phyloP scores from a whole-genome alignment of 2,888 invertebrate species.

The Carterocephalus palaemon region DNA sequence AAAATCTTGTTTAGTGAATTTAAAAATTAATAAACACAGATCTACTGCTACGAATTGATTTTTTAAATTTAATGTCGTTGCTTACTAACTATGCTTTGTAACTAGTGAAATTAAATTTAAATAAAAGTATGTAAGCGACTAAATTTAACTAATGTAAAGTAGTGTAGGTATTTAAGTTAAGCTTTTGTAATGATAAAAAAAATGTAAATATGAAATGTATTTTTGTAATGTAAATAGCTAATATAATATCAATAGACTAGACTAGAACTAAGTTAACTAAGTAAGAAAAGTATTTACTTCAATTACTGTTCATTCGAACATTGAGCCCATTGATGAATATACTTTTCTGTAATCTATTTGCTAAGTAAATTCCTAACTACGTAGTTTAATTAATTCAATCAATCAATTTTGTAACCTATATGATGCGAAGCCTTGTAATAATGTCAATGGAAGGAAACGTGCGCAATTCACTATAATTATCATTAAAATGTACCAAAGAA shows the following conservation, averaged over 20 bases:
- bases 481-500: slow-evolving; percentile 53
- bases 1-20: no score
- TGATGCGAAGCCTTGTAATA: slow-evolving; percentile 47
- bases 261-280: no score
- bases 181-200: neutral
- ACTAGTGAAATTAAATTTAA: neutral
- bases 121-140: slow-evolving; percentile 4
- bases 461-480: slow-evolving; percentile 64
- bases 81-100: slow-evolving; percentile 4
- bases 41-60: no score
- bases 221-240: slow-evolving; percentile 27
- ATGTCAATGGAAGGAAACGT: slow-evolving; percentile 57
- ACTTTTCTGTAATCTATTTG: slow-evolving; percentile 48
- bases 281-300: slow-evolving; percentile 58
- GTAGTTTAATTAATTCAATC: no score
- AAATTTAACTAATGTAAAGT: no score
- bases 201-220: slow-evolving; percentile 12
- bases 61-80: no score
- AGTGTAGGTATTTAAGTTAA: slow-evolving; percentile 4
- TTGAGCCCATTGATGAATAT: slow-evolving; percentile 70
- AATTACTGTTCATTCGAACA: slow-evolving; percentile 56
- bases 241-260: neutral
- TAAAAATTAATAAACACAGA: no score
- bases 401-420: no score
- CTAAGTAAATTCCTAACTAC: slow-evolving; percentile 27